A percentile compares a stretch with the other conserved stretches of the same genome.
phyloP scores from a whole-genome alignment of 2,113 vertebrate species.

The Mola mola region DNA sequence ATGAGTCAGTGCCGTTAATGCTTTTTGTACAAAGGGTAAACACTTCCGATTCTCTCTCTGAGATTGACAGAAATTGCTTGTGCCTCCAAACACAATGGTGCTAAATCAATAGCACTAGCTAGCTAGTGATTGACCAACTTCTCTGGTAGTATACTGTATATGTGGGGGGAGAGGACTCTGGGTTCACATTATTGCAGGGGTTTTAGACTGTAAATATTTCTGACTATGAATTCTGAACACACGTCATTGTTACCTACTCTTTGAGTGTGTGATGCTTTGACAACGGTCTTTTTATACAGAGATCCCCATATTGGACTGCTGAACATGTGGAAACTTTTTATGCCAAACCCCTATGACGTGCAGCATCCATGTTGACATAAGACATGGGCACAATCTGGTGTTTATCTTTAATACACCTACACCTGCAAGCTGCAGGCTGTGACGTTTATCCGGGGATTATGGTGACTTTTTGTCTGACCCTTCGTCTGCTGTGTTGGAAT shows the following conservation, averaged over 20 bases:
- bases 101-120: constrained; percentile 5
- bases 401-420: constrained; percentile 46
- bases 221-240: background rate
- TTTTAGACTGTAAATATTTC: too few species aligned
- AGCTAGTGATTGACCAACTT: too few species aligned
- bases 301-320: background rate
- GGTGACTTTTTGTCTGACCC: constrained; percentile 17
- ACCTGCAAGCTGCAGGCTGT: constrained; percentile 34
- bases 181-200: too few species aligned
- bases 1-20: too few species aligned
- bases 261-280: too few species aligned
- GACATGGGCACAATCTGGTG: constrained; percentile 4
- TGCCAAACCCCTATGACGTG: constrained; percentile 2
- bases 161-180: too few species aligned
- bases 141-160: too few species aligned
- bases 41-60: background rate
- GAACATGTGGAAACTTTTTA: constrained; percentile 25
- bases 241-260: too few species aligned
- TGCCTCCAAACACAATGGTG: background rate
- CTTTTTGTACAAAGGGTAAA: background rate
- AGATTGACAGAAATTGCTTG: constrained; percentile 7
- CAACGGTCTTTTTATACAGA: too few species aligned
- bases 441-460: constrained; percentile 21
- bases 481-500: constrained; percentile 14
- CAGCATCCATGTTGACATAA: constrained; percentile 12